These are phyloP conservation scores for Fukomys damarensis DNA, from an alignment of 2,113 vertebrate species.

Conservation along the genomic window DNA sequence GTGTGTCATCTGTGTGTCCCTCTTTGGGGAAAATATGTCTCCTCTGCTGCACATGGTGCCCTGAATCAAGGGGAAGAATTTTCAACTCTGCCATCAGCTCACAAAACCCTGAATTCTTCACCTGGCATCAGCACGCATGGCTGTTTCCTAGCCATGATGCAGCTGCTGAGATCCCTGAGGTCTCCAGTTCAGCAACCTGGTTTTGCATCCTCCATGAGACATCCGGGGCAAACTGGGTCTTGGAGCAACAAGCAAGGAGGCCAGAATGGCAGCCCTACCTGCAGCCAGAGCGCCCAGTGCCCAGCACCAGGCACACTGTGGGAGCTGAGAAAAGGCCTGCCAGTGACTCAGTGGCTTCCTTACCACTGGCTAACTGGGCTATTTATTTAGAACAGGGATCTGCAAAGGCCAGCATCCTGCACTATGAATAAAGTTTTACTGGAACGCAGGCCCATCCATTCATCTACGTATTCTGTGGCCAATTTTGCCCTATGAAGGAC, in stretches of 20 bases:
- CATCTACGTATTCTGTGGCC: background rate
- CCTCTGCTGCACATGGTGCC: no score
- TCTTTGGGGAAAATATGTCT: background rate
- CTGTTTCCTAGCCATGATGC: background rate
- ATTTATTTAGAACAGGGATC: background rate
- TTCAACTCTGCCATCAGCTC: no score
- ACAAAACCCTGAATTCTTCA: background rate
- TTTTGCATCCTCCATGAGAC: background rate
- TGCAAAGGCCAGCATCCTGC: background rate
- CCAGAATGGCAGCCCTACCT: no score
- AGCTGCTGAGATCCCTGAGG: background rate
- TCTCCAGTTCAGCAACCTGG: background rate
- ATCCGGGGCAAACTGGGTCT: background rate
- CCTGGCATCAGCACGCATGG: no score
- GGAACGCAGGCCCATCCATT: accelerated
- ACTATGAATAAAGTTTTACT: background rate
- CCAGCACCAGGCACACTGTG: no score
- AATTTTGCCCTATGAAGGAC: background rate
- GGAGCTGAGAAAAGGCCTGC: accelerated
- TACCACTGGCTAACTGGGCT: background rate
- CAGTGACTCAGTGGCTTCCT: background rate
- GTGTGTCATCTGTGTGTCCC: accelerated
- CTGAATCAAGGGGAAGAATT: no score
- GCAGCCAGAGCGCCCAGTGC: background rate
- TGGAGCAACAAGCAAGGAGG: no score